phyloP scores from a whole-genome alignment of 2,113 vertebrate species.

The Morphnarchus princeps region DNA sequence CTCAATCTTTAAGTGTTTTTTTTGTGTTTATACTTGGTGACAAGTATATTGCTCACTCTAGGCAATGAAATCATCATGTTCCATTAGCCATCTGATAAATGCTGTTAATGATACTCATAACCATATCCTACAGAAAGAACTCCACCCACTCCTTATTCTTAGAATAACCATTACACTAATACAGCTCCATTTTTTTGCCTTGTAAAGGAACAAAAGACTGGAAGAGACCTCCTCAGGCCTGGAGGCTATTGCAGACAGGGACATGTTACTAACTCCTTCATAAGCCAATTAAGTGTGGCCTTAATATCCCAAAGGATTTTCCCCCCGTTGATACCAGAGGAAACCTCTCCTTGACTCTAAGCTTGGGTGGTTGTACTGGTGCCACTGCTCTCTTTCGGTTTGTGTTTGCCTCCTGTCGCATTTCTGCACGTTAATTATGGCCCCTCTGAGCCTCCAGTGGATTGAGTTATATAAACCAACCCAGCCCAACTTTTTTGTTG shows the following conservation, averaged over 20 bases:
- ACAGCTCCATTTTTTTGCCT: neutral
- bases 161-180: neutral
- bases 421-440: neutral
- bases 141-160: neutral
- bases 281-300: neutral
- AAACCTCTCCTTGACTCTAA: neutral
- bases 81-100: neutral
- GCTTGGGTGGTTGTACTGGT: neutral
- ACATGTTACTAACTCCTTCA: neutral
- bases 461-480: neutral
- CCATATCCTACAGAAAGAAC: neutral
- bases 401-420: neutral
- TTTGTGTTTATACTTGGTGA: neutral
- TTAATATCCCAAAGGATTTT: neutral
- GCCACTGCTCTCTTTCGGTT: neutral
- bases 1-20: neutral
- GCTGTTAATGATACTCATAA: neutral
- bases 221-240: neutral
- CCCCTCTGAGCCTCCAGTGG: neutral
- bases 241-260: neutral
- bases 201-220: neutral
- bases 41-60: neutral
- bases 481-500: neutral
- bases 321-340: fast-evolving
- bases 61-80: neutral